phyloP scores from a whole-genome alignment of 2,797 vertebrate genomes.

The Zenarchopterus dispar region DNA sequence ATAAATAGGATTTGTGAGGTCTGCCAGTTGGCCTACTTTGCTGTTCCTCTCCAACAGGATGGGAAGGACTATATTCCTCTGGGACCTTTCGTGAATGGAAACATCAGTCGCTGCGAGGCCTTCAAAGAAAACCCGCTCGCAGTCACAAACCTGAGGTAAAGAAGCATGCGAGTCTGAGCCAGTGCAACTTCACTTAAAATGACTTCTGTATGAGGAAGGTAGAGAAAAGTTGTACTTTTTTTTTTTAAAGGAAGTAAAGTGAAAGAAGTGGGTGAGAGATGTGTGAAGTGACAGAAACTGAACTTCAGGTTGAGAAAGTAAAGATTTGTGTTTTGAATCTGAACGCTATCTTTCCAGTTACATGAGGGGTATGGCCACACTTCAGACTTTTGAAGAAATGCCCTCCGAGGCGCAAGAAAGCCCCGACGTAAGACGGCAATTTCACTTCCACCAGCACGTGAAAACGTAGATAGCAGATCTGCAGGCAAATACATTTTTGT shows the following conservation, averaged over 20 bases:
- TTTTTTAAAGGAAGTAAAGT: background rate
- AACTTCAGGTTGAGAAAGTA: constrained; percentile 18
- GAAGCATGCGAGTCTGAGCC: background rate
- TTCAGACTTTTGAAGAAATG: constrained; percentile 89
- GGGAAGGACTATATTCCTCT: constrained; percentile 95
- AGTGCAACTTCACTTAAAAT: background rate
- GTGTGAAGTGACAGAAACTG: constrained; percentile 10
- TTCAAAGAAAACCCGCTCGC: constrained; percentile 61
- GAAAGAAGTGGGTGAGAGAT: background rate
- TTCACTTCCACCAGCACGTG: constrained; percentile 23
- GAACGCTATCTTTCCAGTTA: constrained; percentile 77
- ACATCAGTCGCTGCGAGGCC: constrained; percentile 34
- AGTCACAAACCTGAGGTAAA: constrained; percentile 78
- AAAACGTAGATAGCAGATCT: background rate
- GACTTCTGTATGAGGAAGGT: background rate
- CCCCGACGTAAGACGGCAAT: constrained; percentile 74
- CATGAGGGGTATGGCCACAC: constrained; percentile 80
- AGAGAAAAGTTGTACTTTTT: background rate
- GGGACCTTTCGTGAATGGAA: constrained; percentile 73
- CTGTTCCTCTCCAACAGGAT: constrained; percentile 74
- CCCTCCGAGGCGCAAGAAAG: constrained; percentile 69
- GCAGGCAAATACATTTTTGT: background rate
- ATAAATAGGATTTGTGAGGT: background rate
- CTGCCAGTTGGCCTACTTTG: background rate
- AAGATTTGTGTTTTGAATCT: constrained; percentile 20